These are phyloP conservation scores for Cheilosia vulpina DNA, from an alignment of 2,888 invertebrate species.

Conservation along the genomic window DNA sequence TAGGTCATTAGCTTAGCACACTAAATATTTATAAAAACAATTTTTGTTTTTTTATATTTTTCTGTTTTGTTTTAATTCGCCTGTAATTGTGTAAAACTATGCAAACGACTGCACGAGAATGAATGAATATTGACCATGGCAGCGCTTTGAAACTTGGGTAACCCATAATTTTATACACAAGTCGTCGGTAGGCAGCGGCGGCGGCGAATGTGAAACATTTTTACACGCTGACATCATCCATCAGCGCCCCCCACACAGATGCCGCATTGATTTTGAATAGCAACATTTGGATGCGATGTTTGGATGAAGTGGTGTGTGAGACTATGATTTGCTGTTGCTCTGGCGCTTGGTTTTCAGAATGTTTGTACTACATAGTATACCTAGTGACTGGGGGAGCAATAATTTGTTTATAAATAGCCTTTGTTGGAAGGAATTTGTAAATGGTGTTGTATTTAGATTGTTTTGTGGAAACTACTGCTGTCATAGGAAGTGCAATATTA, in stretches of 20 bases:
- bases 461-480: no score
- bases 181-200: slow-evolving; percentile 26
- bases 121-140: slow-evolving; percentile 37
- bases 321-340: background rate
- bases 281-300: slow-evolving; percentile 16
- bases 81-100: slow-evolving; percentile 38
- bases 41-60: background rate
- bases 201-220: slow-evolving; percentile 58
- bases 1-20: slow-evolving; percentile 45
- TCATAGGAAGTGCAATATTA: background rate
- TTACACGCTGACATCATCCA: slow-evolving; percentile 65
- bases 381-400: slow-evolving; percentile 19
- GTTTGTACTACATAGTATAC: background rate
- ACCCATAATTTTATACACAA: background rate
- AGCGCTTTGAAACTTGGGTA: slow-evolving; percentile 20
- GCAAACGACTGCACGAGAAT: slow-evolving; percentile 27
- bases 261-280: background rate
- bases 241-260: slow-evolving; percentile 4
- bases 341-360: slow-evolving; percentile 14
- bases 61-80: background rate
- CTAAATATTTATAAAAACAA: slow-evolving; percentile 5
- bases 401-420: slow-evolving; percentile 40
- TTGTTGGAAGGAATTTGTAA: slow-evolving; percentile 4
- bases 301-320: slow-evolving; percentile 1
- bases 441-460: no score